phyloP scores from a whole-genome alignment of 2,888 invertebrate species.

The Actias luna region DNA sequence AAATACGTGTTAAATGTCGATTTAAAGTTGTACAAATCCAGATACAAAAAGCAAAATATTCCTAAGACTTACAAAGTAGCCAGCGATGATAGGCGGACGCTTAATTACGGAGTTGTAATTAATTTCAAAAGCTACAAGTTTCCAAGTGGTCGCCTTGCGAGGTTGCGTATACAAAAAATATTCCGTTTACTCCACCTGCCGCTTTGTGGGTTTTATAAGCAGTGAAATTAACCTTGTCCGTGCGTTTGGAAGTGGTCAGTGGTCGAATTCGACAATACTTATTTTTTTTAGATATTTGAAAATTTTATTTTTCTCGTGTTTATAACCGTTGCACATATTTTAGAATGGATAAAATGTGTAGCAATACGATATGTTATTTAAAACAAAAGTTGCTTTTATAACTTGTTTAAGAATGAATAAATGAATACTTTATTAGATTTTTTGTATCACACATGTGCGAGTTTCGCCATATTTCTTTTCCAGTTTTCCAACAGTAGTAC shows the following conservation, averaged over 20 bases:
- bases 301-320: background rate
- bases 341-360: background rate
- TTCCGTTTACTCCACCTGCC: constrained; percentile 28
- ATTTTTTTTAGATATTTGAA: background rate
- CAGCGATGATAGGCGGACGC: constrained; percentile 16
- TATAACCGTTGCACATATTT: background rate
- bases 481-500: too few relatives aligned
- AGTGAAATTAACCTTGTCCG: constrained; percentile 29
- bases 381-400: background rate
- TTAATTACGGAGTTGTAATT: constrained; percentile 22
- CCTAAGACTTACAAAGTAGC: constrained; percentile 9
- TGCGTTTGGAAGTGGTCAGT: background rate
- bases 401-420: too few relatives aligned
- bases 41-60: constrained; percentile 9
- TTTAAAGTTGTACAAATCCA: constrained; percentile 7
- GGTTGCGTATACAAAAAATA: constrained; percentile 20
- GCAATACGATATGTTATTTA: background rate
- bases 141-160: constrained; percentile 14
- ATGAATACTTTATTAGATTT: too few relatives aligned
- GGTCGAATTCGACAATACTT: background rate
- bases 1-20: constrained; percentile 10
- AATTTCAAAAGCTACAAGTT: constrained; percentile 19
- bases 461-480: too few relatives aligned
- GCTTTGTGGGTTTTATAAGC: constrained; percentile 26
- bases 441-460: background rate